Percentiles rank a stretch among this genome's conserved stretches.
These are phyloP conservation scores for Gymnosoma rotundatum DNA, from an alignment of 2,888 invertebrate genomes.

Conservation along the genomic window DNA sequence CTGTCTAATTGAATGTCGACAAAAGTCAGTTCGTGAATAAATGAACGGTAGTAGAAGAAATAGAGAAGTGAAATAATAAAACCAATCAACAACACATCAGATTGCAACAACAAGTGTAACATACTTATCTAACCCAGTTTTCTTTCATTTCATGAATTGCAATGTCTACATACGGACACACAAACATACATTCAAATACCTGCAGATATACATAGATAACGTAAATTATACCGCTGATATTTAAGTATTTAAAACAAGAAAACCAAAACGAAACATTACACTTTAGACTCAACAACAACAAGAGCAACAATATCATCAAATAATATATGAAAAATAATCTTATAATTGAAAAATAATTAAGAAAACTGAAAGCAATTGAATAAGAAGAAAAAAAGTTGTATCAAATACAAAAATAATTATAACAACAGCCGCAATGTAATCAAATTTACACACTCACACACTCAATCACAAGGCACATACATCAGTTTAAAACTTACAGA, in stretches of 20 bases:
- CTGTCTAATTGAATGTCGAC: constrained; percentile 37
- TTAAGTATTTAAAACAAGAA: constrained; percentile 35
- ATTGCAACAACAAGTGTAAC: constrained; percentile 59
- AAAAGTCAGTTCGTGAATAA: constrained; percentile 53
- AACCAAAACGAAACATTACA: background rate
- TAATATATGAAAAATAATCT: constrained; percentile 44
- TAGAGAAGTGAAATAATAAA: constrained; percentile 37
- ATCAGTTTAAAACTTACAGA: too few relatives aligned
- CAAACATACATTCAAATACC: constrained; percentile 11
- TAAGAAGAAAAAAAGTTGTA: constrained; percentile 36
- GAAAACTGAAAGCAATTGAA: constrained; percentile 37
- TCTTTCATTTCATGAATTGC: constrained; percentile 57
- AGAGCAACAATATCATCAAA: background rate
- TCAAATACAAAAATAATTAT: constrained; percentile 25
- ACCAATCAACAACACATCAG: constrained; percentile 29
- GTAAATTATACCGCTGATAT: constrained; percentile 41
- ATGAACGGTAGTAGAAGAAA: constrained; percentile 30
- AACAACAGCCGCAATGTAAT: constrained; percentile 21
- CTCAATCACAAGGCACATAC: background rate
- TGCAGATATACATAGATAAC: constrained; percentile 23
- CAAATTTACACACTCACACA: constrained; percentile 12
- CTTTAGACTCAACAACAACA: constrained; percentile 1
- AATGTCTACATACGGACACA: constrained; percentile 34
- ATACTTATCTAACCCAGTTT: constrained; percentile 66
- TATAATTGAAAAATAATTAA: constrained; percentile 44